Evolutionary conservation across 2,888 invertebrate species (phyloP), one percentile per base, ranked within the genome.

Genomic region (Epinotia nisella): DNA sequence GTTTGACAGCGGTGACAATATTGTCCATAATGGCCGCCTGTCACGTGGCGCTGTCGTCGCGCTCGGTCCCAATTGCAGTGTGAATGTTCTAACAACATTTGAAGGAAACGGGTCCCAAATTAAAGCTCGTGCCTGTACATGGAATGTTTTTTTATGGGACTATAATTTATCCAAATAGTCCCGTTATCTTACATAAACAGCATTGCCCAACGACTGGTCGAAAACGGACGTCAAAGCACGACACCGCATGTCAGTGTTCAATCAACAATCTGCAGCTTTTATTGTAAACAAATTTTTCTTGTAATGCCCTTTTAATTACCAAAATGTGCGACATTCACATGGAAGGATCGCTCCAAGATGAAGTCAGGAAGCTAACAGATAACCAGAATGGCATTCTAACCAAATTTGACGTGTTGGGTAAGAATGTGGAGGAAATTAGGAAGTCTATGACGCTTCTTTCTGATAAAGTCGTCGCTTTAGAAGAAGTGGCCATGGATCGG

Each of bases 321-420:
- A 80, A 74, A 74, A 72, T 72, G 72, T 62, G 56, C 56, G 67
- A 72, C 41, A 55, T 45, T 45, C 49, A 61, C 21, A 35, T 35
- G 10, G 72, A 72, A 17, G 72, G 72, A 3, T 70, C 77, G 15
- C 75, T 91, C 0, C 85, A 89, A 49, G 83, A 87, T 1, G 82
- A 84, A 13, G 84, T 92, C 41, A 81, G 83, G n/a, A 88, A 89
- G 75, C 65, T 93, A 15, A 76, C 85, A 0, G 83, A 84, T 17
- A 86, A 80, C 51, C 92, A 92, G 66, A 80, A 74, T 29, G 80
- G 69, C 68, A 82, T 92, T 11, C 61, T 88, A 29, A 71, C 74
- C 0, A 92, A 91, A 83, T 90, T 90, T 64, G 90, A 91, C 35
- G 75, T 76, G 2, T 73, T 93, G 24, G 79, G 81, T 1, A 87